These are phyloP conservation scores for Apis florea DNA, from an alignment of 1,140 invertebrate species.

Conservation along the genomic window DNA sequence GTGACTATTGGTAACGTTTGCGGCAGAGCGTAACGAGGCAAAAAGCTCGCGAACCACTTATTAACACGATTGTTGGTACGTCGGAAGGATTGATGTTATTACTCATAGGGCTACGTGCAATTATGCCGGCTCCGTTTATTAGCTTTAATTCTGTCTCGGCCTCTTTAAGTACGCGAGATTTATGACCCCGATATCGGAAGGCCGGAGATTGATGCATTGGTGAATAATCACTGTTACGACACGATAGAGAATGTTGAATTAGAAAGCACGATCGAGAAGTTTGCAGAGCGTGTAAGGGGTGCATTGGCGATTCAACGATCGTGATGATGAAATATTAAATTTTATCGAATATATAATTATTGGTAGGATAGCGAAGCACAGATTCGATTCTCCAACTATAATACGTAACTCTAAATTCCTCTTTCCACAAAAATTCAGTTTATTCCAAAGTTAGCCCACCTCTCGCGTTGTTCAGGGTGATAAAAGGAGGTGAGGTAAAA, in stretches of 20 bases:
- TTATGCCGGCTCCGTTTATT: slow-evolving; percentile 18
- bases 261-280: background rate
- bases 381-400: too few relatives aligned
- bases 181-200: background rate
- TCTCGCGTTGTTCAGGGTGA: background rate
- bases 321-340: too few relatives aligned
- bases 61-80: slow-evolving; percentile 33
- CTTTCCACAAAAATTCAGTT: too few relatives aligned
- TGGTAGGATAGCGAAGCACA: too few relatives aligned
- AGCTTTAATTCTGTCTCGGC: slow-evolving; percentile 9
- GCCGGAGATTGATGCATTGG: background rate
- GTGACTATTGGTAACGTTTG: background rate
- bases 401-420: too few relatives aligned
- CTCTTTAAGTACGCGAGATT: slow-evolving; percentile 12
- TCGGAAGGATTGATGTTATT: slow-evolving; percentile 36
- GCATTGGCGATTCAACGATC: too few relatives aligned
- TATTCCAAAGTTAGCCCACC: background rate
- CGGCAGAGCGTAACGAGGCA: background rate
- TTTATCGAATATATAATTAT: too few relatives aligned
- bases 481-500: slow-evolving; percentile 10
- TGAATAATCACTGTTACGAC: background rate
- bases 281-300: background rate
- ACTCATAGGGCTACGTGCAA: slow-evolving; percentile 29
- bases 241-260: background rate
- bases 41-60: slow-evolving; percentile 39